Conservation (phyloP, 2,888 invertebrate species). For the Heliconius ethilla region DNA sequence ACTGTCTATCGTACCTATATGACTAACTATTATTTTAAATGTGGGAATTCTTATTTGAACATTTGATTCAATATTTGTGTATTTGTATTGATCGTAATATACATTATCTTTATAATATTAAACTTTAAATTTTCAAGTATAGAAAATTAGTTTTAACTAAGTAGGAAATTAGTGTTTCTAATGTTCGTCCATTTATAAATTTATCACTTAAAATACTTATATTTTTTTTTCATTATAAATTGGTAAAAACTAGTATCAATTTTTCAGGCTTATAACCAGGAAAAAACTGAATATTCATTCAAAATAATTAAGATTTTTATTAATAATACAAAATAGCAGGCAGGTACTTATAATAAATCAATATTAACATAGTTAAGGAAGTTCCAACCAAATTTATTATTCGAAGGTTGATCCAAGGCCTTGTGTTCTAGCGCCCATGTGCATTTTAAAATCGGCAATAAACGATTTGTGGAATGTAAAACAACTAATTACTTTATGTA, state of each 20-base stretch:
- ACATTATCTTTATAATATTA: too few species aligned
- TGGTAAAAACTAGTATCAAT: too few species aligned
- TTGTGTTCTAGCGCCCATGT: not conserved
- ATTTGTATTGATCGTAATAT: too few species aligned
- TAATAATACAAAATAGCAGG: not conserved
- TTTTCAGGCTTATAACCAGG: too few species aligned
- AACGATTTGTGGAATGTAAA: not conserved
- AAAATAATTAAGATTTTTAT: not conserved
- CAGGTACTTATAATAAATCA: not conserved
- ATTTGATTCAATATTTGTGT: not conserved
- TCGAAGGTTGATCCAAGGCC: not conserved
- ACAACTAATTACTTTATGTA: constrained; percentile 3
- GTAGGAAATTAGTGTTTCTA: too few species aligned
- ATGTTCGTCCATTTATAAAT: too few species aligned
- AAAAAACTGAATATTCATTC: not conserved
- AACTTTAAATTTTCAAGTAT: too few species aligned
- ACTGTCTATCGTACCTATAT: not conserved
- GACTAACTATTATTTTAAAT: not conserved
- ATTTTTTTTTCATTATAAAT: too few species aligned
- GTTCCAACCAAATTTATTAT: constrained; percentile 9
- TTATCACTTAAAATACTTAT: too few species aligned
- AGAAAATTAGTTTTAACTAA: too few species aligned
- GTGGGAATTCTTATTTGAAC: not conserved
- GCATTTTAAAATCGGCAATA: constrained; percentile 20
- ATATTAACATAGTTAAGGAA: constrained; percentile 6